Evolutionary conservation across 2,113 vertebrate species (phyloP), one percentile per base, ranked within the genome.

Genomic region (Syngnathus floridae): DNA sequence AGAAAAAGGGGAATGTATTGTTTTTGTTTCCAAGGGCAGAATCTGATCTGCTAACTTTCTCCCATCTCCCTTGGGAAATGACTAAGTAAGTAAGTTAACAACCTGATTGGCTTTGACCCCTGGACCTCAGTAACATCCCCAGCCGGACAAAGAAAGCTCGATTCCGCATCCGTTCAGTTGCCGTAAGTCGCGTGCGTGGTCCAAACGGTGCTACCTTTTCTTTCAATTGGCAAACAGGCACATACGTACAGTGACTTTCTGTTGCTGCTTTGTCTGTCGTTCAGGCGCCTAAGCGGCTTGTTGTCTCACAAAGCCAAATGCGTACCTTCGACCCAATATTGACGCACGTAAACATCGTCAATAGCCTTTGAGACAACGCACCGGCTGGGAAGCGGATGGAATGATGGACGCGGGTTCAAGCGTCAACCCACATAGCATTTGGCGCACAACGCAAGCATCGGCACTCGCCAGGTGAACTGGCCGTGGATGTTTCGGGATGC

Each of bases 111-210:
- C 61, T 71, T 82, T 84, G 78, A 84, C 78, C 72, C 83, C 19
- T 76, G 83, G 78, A 82, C 81, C 76, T 79, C 41, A 46, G 65
- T 62, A 75, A 84, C 67, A 69, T 76, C 46, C 67, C 70, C 77
- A 79, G 81, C 81, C 82, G 82, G 72, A 80, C 73, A 76, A 66
- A 26, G 36, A 69, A 65, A 76, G 78, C 82, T 87, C 81, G 85
- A 85, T 82, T 84, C 65, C 85, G 79, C 56, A 61, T 70, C 31
- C 66, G 65, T 55, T 26, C 57, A 66, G 62, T 2, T 45, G 22
- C 46, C 26, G 26, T 26, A 2, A 26, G 26, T 26, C 26, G 11
- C 49, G 19, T 17, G 11, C 49, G 19, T 17, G 37, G 37, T 38
- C 7, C 1, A 37, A 58, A n/a, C 56, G 37, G 17, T 17, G 9